Base-by-base conservation (phyloP, 2,113 vertebrate species). In the Sturnira hondurensis region DNA sequence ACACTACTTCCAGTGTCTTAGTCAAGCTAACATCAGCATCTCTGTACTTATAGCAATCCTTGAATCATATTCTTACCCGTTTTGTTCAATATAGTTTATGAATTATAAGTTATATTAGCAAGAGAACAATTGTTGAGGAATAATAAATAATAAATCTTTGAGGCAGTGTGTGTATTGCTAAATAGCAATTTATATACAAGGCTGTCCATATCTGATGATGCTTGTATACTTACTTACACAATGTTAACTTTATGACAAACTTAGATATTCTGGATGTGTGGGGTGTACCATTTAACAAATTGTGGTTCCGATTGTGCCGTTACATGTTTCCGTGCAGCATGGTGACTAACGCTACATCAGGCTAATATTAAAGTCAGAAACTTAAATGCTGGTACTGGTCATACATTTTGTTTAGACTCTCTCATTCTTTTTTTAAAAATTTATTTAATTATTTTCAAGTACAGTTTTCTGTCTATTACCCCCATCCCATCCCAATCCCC, bases 191-290 rank as follows among this genome's bases (percentile, higher is more conserved):
- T 98, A 89, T 98, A 98, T 92, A 97, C 97, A 93, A 97, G 94
- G 38, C 97, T 98, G 98, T 98, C 98, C 96, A 76, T 98, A 98
- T 98, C 94, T 97, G 98, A 98, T 98, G 98, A 97, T 98, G 98
- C 98, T 98, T 98, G 90, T 92, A 36, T 95, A 97, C 98, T 98
- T 98, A 97, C 98, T 98, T 98, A 98, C 93, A 98, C 98, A 98
- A 98, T 97, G 95, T 98, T 99, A 98, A 98, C 98, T 98, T 98
- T 98, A 97, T 98, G 98, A 98, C 98, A 98, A 98, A 98, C 98
- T 97, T 98, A 98, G 98, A 98, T 98, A 98, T 98, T 98, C 97
- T 97, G 98, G 97, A 98, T 98, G 98, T 98, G 95, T 98, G 98
- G 98, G 98, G 98, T 98, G 96, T 98, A 97, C 94, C 98, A 98